Conservation (phyloP, 2,888 invertebrate species). For the Tribolium freemani region DNA sequence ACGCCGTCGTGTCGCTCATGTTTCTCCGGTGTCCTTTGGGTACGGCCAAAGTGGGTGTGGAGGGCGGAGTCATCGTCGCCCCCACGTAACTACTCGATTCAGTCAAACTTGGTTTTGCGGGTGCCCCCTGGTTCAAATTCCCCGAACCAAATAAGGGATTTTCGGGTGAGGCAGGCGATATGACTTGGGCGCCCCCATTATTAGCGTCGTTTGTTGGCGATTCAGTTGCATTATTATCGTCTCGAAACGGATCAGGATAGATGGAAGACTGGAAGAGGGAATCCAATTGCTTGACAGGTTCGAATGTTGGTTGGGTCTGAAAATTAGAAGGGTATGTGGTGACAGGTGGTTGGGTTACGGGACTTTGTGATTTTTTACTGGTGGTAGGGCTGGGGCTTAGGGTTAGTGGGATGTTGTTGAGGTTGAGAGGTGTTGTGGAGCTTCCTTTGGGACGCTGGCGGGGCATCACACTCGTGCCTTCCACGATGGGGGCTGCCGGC, state of each 20-base stretch:
- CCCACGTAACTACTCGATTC: conserved; percentile 63
- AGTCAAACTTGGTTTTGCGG: conserved; percentile 56
- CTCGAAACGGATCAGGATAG: conserved; percentile 81
- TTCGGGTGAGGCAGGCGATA: conserved; percentile 59
- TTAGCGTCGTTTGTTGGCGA: conserved; percentile 49
- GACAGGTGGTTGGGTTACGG: conserved; percentile 53
- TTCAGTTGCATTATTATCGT: conserved; percentile 63
- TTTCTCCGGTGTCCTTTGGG: conserved; percentile 80
- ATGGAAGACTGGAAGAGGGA: conserved; percentile 77
- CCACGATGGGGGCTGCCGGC: conserved; percentile 70
- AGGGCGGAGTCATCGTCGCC: conserved; percentile 61
- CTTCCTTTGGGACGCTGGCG: conserved; percentile 85
- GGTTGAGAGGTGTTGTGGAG: conserved; percentile 65
- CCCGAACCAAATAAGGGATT: conserved; percentile 57
- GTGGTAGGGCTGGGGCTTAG: conserved; percentile 72
- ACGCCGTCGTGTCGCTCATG: conserved; percentile 87
- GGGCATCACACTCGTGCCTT: conserved; percentile 87
- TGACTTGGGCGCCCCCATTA: conserved; percentile 14
- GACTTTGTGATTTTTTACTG: conserved; percentile 65
- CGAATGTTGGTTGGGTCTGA: conserved; percentile 58
- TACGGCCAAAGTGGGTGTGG: conserved; percentile 63
- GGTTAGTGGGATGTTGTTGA: conserved; percentile 69
- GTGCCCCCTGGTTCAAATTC: conserved; percentile 44
- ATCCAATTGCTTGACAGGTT: conserved; percentile 66
- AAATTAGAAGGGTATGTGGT: conserved; percentile 46